Evolutionary conservation across 1,140 invertebrate genomes (phyloP), one percentile per base, ranked within the genome.

Genomic region (Pseudomyrmex flavicornis): DNA sequence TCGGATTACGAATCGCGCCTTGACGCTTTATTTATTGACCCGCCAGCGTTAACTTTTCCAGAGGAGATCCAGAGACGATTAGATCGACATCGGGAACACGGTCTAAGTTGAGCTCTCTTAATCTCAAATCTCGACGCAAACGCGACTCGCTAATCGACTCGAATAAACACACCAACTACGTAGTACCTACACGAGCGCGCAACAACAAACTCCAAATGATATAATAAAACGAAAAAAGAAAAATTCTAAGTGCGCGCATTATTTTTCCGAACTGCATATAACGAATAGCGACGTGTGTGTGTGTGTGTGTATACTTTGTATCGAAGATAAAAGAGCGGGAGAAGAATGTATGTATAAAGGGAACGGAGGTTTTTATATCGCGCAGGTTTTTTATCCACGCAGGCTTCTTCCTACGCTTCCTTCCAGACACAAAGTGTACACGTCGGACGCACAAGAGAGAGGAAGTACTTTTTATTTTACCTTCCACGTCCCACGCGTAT

Each of bases 11-110:
- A 7, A 35, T 35, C 5, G 58, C 35, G 35, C 68, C 58, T 50
- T 88, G 85, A 88, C 87, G 73, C 65, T 59, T 72, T 82, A 88
- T 88, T 88, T 88, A 75, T 88, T 88, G 87, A 88, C 86, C 68
- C 56, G 68, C 65, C 66, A 76, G 77, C 83, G 35, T 35, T 72
- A 76, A 82, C 86, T 72, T 88, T 88, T 88, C 65, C 85, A 56
- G 61, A 84, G 72, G 70, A 74, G 85, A 87, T 79, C 85, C 86
- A 74, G 35, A 35, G 35, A 35, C 75, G 85, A 80, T 87, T 84
- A 76, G 85, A 88, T 87, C 62, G 68, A 74, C 63, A 44, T 26
- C 9, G 44, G 35, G 35, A 35, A 35, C 35, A 35, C 22, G 54
- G 13, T 50, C 54, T 56, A 17, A 80, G 66, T 63, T 48, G 22